These are phyloP conservation scores for Drosophila nigromelanica DNA, from an alignment of 1,140 invertebrate species.

Conservation along the genomic window DNA sequence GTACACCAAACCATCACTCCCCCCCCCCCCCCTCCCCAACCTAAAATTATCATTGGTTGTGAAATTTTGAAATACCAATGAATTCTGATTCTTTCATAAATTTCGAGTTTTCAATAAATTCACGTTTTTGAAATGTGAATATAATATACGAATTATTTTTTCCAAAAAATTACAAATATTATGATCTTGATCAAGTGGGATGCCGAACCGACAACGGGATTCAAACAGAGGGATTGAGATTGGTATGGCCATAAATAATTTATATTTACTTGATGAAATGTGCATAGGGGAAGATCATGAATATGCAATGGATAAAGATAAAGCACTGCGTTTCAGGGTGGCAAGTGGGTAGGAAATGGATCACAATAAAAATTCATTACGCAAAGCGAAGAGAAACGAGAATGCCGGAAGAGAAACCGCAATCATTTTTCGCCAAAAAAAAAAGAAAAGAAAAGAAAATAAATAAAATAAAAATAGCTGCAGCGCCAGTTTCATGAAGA, in stretches of 20 bases:
- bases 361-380: conserved; percentile 83
- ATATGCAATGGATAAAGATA: conserved; percentile 71
- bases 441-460: conserved; percentile 15
- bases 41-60: no score
- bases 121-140: no score
- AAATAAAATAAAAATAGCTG: conserved; percentile 1
- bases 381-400: conserved; percentile 58
- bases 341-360: conserved; percentile 51
- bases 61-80: no score
- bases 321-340: conserved; percentile 36
- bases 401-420: conserved; percentile 76
- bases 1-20: background rate
- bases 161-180: no score
- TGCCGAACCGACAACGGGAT: no score
- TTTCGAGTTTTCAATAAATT: no score
- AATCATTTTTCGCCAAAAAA: conserved; percentile 69
- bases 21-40: no score
- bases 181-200: no score
- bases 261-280: conserved; percentile 61
- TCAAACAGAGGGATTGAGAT: no score
- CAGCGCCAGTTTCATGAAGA: conserved; percentile 71
- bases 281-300: conserved; percentile 53
- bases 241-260: conserved; percentile 60
- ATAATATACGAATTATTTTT: no score
- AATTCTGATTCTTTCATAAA: no score